Evolutionary conservation across 2,797 vertebrate genomes (phyloP), one percentile per base, ranked within the genome.

Genomic region (Apodemus agrarius): DNA sequence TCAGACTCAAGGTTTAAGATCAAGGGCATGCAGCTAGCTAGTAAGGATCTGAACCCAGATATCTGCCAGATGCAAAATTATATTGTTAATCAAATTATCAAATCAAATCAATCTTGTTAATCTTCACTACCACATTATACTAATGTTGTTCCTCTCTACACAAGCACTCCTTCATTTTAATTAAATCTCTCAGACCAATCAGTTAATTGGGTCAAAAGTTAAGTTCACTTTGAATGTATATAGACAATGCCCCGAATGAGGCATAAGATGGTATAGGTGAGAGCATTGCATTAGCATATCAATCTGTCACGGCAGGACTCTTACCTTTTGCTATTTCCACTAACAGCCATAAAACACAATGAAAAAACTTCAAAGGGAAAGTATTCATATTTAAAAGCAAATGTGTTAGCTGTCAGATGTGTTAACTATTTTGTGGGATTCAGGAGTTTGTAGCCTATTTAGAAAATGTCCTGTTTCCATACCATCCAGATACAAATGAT

Each of bases 141-240:
- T 94, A 97, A 97, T 91, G 80, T 80, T 59, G 10, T 59, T 95
- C 82, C 78, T 94, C 91, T 90, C 96, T 83, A 80, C 88, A 97
- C 31, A 94, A 92, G 82, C 49, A 93, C 90, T 93, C 90, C 65
- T 24, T 69, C 76, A 85, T 94, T 97, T 96, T 96, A 98, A 98
- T 97, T 97, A 96, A 97, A 97, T 96, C 97, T 74, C 90, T 92
- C 88, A 97, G 89, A 87, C 93, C 92, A 97, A 95, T 97, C 91
- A 93, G 93, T 90, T 97, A 98, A 97, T 93, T 97, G 92, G 95
- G 96, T 97, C 96, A 96, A 96, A 97, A 97, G 94, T 94, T 97
- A 96, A 92, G 79, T 24, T 96, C 93, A 95, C 61, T 97, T 83
- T 79, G 52, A 67, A 93, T 72, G 59, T 81, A 76, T 37, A 1